phyloP scores from a whole-genome alignment of 2,888 invertebrate genomes.

The Spodoptera exigua region DNA sequence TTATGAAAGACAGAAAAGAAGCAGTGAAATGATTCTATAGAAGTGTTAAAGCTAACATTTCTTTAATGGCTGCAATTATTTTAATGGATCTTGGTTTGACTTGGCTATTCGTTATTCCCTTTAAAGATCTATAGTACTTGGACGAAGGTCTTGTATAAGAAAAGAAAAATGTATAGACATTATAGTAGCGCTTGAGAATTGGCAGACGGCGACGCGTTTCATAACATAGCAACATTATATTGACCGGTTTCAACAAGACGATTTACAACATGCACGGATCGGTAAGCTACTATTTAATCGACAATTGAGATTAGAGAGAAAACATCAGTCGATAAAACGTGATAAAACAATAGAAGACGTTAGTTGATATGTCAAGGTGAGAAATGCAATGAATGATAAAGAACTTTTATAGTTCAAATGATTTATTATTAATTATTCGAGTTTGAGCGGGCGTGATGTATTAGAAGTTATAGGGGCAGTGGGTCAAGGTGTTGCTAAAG shows the following conservation, averaged over 20 bases:
- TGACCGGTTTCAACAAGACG: slow-evolving; percentile 32
- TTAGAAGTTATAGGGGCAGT: slow-evolving; percentile 58
- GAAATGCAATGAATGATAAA: slow-evolving; percentile 33
- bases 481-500: slow-evolving; percentile 59
- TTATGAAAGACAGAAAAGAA: slow-evolving; percentile 5
- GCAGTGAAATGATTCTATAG: slow-evolving; percentile 9
- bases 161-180: slow-evolving; percentile 22
- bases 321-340: slow-evolving; percentile 20
- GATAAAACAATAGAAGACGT: slow-evolving; percentile 50
- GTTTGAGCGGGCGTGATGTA: slow-evolving; percentile 50
- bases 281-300: slow-evolving; percentile 22
- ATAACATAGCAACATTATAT: slow-evolving; percentile 41
- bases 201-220: slow-evolving; percentile 31
- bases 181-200: slow-evolving; percentile 37
- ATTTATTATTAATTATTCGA: slow-evolving; percentile 53
- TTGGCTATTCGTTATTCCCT: slow-evolving; percentile 13
- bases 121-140: slow-evolving; percentile 20
- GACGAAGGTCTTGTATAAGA: slow-evolving; percentile 22
- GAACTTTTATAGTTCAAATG: slow-evolving; percentile 43
- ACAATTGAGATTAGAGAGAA: slow-evolving; percentile 25
- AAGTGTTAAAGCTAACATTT: slow-evolving; percentile 15
- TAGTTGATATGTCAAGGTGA: slow-evolving; percentile 48
- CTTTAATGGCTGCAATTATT: slow-evolving; percentile 8
- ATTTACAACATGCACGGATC: slow-evolving; percentile 34
- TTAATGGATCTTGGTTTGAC: slow-evolving; percentile 4